Percentiles rank a stretch among this genome's conserved stretches.
Evolutionary conservation across 2,888 invertebrate species (phyloP).

Genomic region (Trachelus stipa): DNA sequence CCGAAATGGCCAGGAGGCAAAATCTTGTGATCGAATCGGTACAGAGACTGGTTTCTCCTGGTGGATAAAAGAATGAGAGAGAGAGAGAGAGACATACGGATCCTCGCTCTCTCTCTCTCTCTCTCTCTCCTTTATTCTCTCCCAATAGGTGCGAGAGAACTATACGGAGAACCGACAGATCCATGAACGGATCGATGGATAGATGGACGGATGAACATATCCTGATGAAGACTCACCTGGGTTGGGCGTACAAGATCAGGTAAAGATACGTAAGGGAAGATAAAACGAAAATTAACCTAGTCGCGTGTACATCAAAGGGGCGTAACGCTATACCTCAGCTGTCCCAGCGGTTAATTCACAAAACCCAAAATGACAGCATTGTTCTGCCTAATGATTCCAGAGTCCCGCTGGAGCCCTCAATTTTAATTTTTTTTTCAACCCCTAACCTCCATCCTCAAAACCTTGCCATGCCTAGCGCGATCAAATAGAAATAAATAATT

Average conservation of each 20-base stretch:
- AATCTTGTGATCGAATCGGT: not conserved
- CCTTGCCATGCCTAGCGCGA: not conserved
- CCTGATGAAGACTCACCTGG: slow-evolving; percentile 27
- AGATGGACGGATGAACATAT: slow-evolving; percentile 22
- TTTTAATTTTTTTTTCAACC: not conserved
- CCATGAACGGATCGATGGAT: slow-evolving; percentile 4
- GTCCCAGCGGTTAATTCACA: slow-evolving; percentile 57
- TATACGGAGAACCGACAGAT: not conserved
- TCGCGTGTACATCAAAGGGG: slow-evolving; percentile 56
- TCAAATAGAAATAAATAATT: not conserved
- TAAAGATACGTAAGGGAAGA: slow-evolving; percentile 41
- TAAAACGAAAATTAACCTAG: slow-evolving; percentile 32
- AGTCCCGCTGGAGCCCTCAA: not conserved
- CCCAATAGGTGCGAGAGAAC: not conserved
- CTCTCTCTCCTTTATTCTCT: not conserved
- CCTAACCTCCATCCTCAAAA: not conserved
- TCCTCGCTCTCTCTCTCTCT: not conserved
- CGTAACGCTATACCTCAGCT: slow-evolving; percentile 59
- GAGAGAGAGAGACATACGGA: not conserved
- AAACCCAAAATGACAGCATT: slow-evolving; percentile 42
- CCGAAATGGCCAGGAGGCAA: not conserved
- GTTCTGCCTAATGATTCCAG: slow-evolving; percentile 27
- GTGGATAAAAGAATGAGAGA: not conserved
- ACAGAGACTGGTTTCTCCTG: not conserved
- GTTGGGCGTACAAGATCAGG: slow-evolving; percentile 38